Conservation (phyloP, 2,888 invertebrate genomes). For the Synergus laeviventris region DNA sequence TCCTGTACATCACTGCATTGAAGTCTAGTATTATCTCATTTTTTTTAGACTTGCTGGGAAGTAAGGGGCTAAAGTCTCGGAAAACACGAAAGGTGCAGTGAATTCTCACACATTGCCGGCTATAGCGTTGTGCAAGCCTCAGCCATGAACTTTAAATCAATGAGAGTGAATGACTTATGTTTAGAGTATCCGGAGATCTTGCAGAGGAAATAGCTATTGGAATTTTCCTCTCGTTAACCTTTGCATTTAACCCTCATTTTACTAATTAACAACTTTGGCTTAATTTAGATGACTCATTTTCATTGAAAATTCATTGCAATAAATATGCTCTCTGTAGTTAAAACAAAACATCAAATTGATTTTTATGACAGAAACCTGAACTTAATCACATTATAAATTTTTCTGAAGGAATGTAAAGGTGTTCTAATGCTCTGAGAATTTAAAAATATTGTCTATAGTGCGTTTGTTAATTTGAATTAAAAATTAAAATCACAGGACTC, state of each 20-base stretch:
- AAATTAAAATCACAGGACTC: slow-evolving; percentile 43
- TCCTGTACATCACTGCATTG: slow-evolving; percentile 2
- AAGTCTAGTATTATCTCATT: slow-evolving; percentile 11
- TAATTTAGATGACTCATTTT: not conserved
- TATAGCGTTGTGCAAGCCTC: slow-evolving; percentile 55
- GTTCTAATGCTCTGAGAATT: not conserved
- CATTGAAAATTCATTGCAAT: not conserved
- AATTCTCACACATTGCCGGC: slow-evolving; percentile 52
- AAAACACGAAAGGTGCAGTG: slow-evolving; percentile 51
- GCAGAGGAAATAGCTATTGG: slow-evolving; percentile 27
- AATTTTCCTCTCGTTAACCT: slow-evolving; percentile 2
- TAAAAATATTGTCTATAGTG: not conserved
- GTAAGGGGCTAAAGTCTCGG: slow-evolving; percentile 40
- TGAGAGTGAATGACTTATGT: slow-evolving; percentile 52
- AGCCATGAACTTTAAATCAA: slow-evolving; percentile 60
- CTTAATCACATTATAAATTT: not conserved
- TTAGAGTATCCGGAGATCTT: slow-evolving; percentile 48
- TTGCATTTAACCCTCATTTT: not conserved
- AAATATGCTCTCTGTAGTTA: not conserved
- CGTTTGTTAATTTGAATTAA: not conserved
- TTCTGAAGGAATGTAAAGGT: not conserved
- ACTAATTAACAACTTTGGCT: not conserved
- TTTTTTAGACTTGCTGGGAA: slow-evolving; percentile 25
- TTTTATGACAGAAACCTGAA: not conserved
- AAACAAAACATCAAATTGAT: not conserved